These are phyloP conservation scores for Aleiodes testaceus DNA, from an alignment of 2,888 invertebrate species.

Conservation along the genomic window DNA sequence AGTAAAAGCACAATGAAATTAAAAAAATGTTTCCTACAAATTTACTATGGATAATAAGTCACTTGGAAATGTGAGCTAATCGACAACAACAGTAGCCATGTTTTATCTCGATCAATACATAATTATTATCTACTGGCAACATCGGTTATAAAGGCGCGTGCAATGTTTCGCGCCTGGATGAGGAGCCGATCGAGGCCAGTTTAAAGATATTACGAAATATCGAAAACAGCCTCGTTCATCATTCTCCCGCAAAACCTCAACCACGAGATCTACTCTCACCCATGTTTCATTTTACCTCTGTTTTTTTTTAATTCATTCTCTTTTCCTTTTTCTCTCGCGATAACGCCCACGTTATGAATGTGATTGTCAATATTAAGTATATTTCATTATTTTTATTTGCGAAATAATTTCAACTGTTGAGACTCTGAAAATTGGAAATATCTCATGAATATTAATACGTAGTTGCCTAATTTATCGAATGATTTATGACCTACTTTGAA, in stretches of 20 bases:
- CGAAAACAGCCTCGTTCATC: conserved; percentile 35
- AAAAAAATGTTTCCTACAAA: not conserved
- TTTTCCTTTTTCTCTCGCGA: conserved; percentile 18
- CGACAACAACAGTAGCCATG: conserved; percentile 20
- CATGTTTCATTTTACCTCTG: conserved; percentile 17
- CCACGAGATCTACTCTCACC: conserved; percentile 17
- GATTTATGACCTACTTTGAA: conserved; percentile 14
- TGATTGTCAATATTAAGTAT: conserved; percentile 14
- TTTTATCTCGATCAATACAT: conserved; percentile 11
- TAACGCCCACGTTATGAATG: conserved; percentile 14
- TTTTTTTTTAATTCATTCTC: conserved; percentile 39
- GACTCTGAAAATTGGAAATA: not conserved
- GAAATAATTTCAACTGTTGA: not conserved
- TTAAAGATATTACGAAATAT: conserved; percentile 35
- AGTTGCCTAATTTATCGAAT: conserved; percentile 4
- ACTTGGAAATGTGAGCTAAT: conserved; percentile 19
- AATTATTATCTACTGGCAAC: conserved; percentile 24
- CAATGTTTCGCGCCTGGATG: conserved; percentile 21
- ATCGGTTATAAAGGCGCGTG: conserved; percentile 21
- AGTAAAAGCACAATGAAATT: not conserved
- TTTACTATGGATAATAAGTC: conserved; percentile 21
- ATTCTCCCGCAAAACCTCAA: conserved; percentile 36
- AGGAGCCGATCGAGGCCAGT: conserved; percentile 17
- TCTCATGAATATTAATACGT: conserved; percentile 10
- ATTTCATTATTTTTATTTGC: not conserved